These are phyloP conservation scores for Apteryx owenii DNA, from an alignment of 2,113 vertebrate genomes.

Conservation along the genomic window DNA sequence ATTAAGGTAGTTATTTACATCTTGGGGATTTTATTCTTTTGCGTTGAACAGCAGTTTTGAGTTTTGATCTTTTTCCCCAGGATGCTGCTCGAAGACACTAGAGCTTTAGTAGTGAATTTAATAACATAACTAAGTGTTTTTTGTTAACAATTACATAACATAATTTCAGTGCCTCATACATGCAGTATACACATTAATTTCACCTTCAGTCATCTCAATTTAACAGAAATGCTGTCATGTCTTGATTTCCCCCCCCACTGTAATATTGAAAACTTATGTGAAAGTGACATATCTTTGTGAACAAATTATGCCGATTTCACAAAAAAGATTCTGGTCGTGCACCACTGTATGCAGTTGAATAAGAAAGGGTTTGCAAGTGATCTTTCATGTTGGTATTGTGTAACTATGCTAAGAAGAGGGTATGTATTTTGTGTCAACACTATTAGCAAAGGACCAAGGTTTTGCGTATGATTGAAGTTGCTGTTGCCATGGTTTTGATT, in stretches of 20 bases:
- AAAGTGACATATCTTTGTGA: not conserved
- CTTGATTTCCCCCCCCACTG: not conserved
- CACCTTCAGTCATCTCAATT: not conserved
- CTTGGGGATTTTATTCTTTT: not conserved
- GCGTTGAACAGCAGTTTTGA: not conserved
- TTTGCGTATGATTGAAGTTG: not conserved
- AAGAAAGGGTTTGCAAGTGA: not conserved
- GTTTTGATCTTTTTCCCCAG: not conserved
- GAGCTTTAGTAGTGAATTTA: not conserved
- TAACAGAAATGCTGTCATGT: not conserved
- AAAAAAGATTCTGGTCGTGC: not conserved
- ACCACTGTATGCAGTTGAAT: not conserved
- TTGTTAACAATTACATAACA: not conserved
- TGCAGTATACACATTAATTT: not conserved
- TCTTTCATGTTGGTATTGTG: not conserved
- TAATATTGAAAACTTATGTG: not conserved
- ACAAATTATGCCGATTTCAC: not conserved
- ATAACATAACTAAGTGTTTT: not conserved
- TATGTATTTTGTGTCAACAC: rapidly evolving
- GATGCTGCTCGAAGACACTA: not conserved
- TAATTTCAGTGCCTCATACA: not conserved
- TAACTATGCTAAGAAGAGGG: not conserved
- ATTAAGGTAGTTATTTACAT: not conserved
- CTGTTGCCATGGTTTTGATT: not conserved
- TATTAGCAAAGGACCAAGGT: not conserved